Evolutionary conservation across 2,888 invertebrate species (phyloP), one percentile per base, ranked within the genome.

Genomic region (Ennomos erosarius): DNA sequence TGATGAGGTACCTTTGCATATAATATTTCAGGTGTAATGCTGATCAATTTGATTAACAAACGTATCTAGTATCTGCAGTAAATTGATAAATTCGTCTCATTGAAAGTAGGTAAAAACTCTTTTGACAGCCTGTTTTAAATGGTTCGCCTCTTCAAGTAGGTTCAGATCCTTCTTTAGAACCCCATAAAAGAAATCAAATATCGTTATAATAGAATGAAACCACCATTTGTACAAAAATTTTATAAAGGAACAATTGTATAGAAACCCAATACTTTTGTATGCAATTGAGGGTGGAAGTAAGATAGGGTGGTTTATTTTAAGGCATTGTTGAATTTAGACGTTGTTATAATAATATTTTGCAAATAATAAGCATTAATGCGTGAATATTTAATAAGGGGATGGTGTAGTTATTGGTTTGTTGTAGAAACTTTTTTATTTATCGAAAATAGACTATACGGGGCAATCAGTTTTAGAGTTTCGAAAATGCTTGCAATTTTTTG

Each of bases 321-420:
- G 43, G 46, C 13, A 46, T 61, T 54, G 54, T 66, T 59, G 34
- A n/a, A 34, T 43, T 36, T 16, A n/a, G 12, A 59, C 26, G 49
- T 59, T 64, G 65, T 66, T 60, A 43, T 54, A 43, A 65, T 53
- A 62, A 68, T 71, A 63, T 71, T 71, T 70, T 63, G 70, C 69
- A 68, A 69, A 71, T 70, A 68, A 9, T 50, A 70, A 57, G 69
- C 64, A 70, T 37, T 62, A 68, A 44, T 37, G 65, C 68, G 70
- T 64, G 67, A 63, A 62, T 64, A 57, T 60, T 62, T 54, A 43
- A 45, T 58, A 37, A 34, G 36, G 56, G 51, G 45, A 51, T 46
- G 44, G 13, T 60, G 40, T 26, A 26, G 26, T 11, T 40, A n/a
- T 12, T n/a, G 39, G 11, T 1, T 40, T 40, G 9, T 40, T 40